Evolutionary conservation across 2,797 vertebrate species (phyloP).

Genomic region (Phataginus tricuspis): DNA sequence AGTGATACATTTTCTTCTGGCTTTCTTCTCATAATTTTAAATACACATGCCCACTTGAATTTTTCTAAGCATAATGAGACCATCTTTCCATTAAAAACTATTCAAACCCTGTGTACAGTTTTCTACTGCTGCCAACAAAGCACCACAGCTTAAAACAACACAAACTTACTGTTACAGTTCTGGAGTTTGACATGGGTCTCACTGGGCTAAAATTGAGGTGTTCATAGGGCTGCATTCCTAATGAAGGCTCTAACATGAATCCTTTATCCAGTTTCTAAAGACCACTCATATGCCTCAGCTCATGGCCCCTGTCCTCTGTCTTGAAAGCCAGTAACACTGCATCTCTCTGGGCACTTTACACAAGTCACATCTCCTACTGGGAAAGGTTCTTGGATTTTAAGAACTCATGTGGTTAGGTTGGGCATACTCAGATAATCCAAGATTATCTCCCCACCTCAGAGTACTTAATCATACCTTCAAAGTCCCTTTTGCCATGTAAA

Average conservation of each 20-base stretch:
- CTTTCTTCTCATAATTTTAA: neutral
- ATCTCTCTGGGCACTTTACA: neutral
- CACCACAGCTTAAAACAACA: neutral
- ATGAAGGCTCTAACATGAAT: neutral
- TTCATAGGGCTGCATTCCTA: neutral
- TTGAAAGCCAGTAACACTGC: neutral
- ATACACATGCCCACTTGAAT: neutral
- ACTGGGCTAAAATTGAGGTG: neutral
- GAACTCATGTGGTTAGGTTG: neutral
- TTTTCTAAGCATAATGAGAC: neutral
- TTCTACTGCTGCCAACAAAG: neutral
- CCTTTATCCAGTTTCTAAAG: neutral
- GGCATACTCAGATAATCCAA: neutral
- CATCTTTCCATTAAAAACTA: neutral
- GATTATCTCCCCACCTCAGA: neutral
- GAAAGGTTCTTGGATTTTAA: neutral
- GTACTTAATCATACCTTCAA: neutral
- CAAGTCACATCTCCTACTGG: neutral
- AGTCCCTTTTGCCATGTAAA: neutral
- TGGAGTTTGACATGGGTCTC: neutral
- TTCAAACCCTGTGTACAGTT: neutral
- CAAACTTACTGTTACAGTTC: neutral
- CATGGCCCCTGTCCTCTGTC: neutral
- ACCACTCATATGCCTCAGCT: neutral
- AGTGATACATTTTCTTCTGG: neutral